phyloP scores from a whole-genome alignment of 2,797 vertebrate genomes.

The Spondyliosoma cantharus region DNA sequence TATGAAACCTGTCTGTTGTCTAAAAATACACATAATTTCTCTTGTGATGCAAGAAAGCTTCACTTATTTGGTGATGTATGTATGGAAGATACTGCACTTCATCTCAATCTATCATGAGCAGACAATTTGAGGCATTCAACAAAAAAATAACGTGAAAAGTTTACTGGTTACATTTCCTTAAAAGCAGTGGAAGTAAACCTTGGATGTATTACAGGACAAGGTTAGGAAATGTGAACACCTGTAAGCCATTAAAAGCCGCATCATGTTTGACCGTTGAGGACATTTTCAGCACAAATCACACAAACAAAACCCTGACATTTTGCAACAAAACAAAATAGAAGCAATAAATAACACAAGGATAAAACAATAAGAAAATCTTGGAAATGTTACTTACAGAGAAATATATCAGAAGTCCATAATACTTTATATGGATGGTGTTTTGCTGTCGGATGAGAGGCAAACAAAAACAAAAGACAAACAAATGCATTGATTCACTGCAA shows the following conservation, averaged over 20 bases:
- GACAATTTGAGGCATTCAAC: constrained; percentile 27
- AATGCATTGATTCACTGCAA: constrained; percentile 51
- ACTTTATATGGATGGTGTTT: constrained; percentile 12
- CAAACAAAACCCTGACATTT: constrained; percentile 32
- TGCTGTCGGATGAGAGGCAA: constrained; percentile 24
- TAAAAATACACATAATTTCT: constrained; percentile 54
- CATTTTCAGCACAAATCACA: constrained; percentile 38
- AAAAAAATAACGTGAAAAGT: not conserved
- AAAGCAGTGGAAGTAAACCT: constrained; percentile 47
- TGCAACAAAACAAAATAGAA: constrained; percentile 31
- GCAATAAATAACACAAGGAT: constrained; percentile 62
- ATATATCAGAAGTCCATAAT: constrained; percentile 21
- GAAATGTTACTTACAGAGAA: constrained; percentile 34
- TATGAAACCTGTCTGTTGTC: constrained; percentile 39
- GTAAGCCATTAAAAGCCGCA: constrained; percentile 16
- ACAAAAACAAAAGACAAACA: constrained; percentile 38
- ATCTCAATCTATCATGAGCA: constrained; percentile 16
- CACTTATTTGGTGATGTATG: constrained; percentile 14
- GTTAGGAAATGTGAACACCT: constrained; percentile 2
- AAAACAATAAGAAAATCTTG: constrained; percentile 29
- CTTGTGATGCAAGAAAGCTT: constrained; percentile 26
- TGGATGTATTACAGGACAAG: not conserved
- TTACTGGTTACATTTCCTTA: constrained; percentile 6
- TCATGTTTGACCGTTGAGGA: constrained; percentile 16
- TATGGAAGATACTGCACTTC: constrained; percentile 27